These are phyloP conservation scores for Pipistrellus pygmaeus DNA, from an alignment of 2,797 vertebrate genomes.

Conservation along the genomic window DNA sequence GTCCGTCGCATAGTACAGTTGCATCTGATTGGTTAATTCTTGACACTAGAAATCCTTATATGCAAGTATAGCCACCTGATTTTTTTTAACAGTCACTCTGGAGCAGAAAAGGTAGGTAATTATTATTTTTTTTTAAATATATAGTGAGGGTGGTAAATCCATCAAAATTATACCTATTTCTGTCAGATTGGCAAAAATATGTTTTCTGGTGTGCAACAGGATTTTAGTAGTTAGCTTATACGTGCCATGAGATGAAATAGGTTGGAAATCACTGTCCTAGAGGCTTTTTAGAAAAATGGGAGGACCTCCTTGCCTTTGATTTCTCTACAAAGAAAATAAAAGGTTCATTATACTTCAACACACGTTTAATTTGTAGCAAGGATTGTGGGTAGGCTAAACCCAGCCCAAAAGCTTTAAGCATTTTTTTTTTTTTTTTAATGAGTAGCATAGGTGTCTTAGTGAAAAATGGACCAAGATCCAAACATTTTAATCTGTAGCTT, in stretches of 20 bases:
- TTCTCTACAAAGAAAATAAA: constrained; percentile 13
- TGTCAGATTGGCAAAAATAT: not conserved
- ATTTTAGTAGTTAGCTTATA: not conserved
- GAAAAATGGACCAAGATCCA: not conserved
- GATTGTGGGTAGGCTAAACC: not conserved
- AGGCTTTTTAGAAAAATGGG: not conserved
- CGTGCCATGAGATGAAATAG: not conserved
- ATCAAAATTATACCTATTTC: not conserved
- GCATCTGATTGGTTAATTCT: not conserved
- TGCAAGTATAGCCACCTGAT: not conserved
- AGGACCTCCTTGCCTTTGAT: not conserved
- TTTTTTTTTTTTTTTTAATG: not conserved
- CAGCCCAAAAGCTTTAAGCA: not conserved
- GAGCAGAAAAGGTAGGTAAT: not conserved
- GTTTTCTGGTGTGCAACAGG: not conserved
- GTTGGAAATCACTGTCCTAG: not conserved
- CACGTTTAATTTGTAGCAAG: not conserved
- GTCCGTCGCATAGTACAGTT: too few relatives aligned
- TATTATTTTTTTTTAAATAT: too few relatives aligned
- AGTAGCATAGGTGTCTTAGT: not conserved
- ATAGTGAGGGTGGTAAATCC: not conserved
- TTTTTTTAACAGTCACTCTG: not conserved
- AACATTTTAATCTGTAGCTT: constrained; percentile 28
- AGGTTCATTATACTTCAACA: not conserved
- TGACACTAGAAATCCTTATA: not conserved